Evolutionary conservation across 2,113 vertebrate species (phyloP).

Genomic region (Pygathrix nemaeus): DNA sequence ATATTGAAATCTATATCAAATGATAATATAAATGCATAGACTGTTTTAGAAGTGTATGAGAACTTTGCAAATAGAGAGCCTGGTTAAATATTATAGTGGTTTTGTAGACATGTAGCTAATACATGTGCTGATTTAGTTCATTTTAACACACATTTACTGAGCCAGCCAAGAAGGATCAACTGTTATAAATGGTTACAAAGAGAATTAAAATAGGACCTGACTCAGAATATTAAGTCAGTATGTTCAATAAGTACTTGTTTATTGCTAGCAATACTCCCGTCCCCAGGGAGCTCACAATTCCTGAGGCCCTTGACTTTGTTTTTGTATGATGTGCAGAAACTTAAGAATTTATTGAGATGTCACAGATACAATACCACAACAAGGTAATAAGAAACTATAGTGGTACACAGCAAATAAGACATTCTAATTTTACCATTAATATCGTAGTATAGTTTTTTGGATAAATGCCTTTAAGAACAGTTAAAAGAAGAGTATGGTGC

Average conservation of each 20-base stretch:
- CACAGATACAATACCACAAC: background rate
- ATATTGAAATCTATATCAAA: background rate
- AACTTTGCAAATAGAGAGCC: background rate
- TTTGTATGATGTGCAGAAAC: background rate
- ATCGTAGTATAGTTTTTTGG: background rate
- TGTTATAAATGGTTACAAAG: background rate
- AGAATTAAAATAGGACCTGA: background rate
- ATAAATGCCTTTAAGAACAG: background rate
- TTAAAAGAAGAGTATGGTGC: background rate
- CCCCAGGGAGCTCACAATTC: background rate
- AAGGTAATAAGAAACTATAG: background rate
- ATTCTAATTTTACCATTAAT: slow-evolving; percentile 37
- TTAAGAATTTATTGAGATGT: slow-evolving; percentile 24
- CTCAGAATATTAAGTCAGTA: background rate
- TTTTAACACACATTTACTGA: background rate
- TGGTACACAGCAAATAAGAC: background rate
- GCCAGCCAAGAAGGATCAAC: background rate
- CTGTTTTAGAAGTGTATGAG: background rate
- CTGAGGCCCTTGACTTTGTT: background rate
- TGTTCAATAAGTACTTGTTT: background rate
- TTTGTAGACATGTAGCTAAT: background rate
- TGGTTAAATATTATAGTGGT: background rate
- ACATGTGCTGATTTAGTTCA: background rate
- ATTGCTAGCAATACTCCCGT: background rate
- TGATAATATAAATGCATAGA: background rate